Evolutionary conservation across 2,888 invertebrate genomes (phyloP).

Genomic region (Argynnis bischoffii): DNA sequence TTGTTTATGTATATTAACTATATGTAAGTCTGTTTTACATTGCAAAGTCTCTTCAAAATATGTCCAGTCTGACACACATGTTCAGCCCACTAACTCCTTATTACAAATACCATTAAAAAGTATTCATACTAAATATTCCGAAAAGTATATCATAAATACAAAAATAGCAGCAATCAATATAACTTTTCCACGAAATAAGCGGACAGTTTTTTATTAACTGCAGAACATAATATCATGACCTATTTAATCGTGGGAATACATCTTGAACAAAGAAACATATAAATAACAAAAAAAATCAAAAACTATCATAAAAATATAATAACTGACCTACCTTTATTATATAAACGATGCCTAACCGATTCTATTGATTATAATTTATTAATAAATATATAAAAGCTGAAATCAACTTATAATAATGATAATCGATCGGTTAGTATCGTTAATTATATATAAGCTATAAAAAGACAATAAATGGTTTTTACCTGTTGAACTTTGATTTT

Average conservation of each 20-base stretch:
- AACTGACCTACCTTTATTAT: background rate
- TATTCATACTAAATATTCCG: background rate
- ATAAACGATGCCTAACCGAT: background rate
- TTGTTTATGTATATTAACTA: too few species aligned
- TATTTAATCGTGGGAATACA: background rate
- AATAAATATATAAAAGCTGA: too few species aligned
- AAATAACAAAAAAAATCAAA: background rate
- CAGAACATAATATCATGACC: background rate
- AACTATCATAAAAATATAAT: constrained; percentile 1
- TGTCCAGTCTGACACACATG: too few species aligned
- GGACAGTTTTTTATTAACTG: background rate
- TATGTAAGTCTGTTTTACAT: too few species aligned
- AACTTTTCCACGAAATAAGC: background rate
- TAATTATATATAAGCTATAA: background rate
- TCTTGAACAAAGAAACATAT: background rate
- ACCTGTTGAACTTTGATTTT: constrained; percentile 13
- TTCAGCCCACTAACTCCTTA: too few species aligned
- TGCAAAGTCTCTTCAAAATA: too few species aligned
- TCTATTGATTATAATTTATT: too few species aligned
- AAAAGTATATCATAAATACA: background rate
- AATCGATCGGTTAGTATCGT: too few species aligned
- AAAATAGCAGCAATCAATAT: background rate
- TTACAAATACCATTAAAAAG: too few species aligned
- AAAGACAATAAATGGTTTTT: constrained; percentile 4
- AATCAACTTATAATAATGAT: too few species aligned